phyloP scores from a whole-genome alignment of 2,888 invertebrate genomes.

The Hemicrepidius hirtus region DNA sequence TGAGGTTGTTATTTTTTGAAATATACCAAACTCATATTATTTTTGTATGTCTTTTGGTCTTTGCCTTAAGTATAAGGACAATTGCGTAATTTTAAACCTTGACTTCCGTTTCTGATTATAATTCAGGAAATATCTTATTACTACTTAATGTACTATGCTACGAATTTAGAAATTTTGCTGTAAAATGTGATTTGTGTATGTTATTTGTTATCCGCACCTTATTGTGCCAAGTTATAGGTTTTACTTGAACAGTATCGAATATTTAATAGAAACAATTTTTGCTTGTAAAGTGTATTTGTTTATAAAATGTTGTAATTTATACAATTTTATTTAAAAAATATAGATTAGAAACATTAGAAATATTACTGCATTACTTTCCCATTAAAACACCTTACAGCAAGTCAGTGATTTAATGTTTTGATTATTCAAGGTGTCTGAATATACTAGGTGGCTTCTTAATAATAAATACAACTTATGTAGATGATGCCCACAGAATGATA shows the following conservation, averaged over 20 bases:
- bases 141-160: slow-evolving; percentile 28
- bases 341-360: slow-evolving; percentile 29
- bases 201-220: slow-evolving; percentile 35
- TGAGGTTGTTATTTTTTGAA: slow-evolving; percentile 21
- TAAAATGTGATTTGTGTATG: slow-evolving; percentile 42
- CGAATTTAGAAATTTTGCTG: slow-evolving; percentile 37
- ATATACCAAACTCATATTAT: slow-evolving; percentile 18
- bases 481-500: too few relatives aligned
- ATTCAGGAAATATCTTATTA: slow-evolving; percentile 22
- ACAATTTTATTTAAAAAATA: slow-evolving; percentile 45
- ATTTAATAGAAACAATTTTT: slow-evolving; percentile 35
- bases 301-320: slow-evolving; percentile 45
- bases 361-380: neutral
- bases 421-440: too few relatives aligned
- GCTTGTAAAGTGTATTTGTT: slow-evolving; percentile 43
- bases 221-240: slow-evolving; percentile 44
- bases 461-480: too few relatives aligned
- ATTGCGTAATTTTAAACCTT: slow-evolving; percentile 5
- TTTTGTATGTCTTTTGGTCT: slow-evolving; percentile 27
- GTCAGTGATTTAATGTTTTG: too few relatives aligned
- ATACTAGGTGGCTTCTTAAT: too few relatives aligned
- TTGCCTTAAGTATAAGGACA: slow-evolving; percentile 16
- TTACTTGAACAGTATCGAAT: slow-evolving; percentile 35
- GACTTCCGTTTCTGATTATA: slow-evolving; percentile 10
- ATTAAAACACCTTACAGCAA: too few relatives aligned